Conservation (phyloP, 2,888 invertebrate genomes). For the Palloptera scutellata region DNA sequence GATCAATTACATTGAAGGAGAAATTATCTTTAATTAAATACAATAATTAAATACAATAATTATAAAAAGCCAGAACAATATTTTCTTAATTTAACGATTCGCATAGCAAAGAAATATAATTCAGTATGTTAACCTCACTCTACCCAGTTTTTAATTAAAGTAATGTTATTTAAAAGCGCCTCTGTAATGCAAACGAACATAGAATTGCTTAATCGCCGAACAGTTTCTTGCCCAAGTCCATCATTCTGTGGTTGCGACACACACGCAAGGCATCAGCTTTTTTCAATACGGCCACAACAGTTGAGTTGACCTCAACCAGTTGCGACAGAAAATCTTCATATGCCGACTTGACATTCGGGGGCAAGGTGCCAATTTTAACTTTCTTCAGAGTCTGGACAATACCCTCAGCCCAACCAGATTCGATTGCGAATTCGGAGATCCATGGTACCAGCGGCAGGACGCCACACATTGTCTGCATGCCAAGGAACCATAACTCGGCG, state of each 20-base stretch:
- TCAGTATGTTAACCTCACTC: no score
- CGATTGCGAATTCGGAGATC: conserved; percentile 90
- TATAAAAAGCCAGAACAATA: no score
- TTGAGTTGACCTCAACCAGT: conserved; percentile 81
- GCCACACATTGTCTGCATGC: conserved; percentile 90
- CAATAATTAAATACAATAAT: no score
- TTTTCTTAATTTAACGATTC: no score
- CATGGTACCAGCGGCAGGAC: conserved; percentile 83
- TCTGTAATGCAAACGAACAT: not conserved
- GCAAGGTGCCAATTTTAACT: conserved; percentile 83
- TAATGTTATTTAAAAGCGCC: not conserved
- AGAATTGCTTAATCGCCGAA: conserved; percentile 76
- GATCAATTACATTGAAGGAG: no score
- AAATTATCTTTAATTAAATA: no score
- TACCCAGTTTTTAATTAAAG: no score
- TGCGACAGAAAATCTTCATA: conserved; percentile 90
- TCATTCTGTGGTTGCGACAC: conserved; percentile 85
- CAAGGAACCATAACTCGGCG: conserved; percentile 91
- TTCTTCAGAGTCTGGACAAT: conserved; percentile 83
- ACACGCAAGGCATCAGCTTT: conserved; percentile 83
- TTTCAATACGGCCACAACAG: conserved; percentile 78
- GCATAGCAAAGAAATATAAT: no score
- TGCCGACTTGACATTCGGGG: conserved; percentile 85
- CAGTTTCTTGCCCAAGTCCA: conserved; percentile 87
- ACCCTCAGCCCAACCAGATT: conserved; percentile 93